phyloP scores from a whole-genome alignment of 2,888 invertebrate genomes.

The Hemithea aestivaria region DNA sequence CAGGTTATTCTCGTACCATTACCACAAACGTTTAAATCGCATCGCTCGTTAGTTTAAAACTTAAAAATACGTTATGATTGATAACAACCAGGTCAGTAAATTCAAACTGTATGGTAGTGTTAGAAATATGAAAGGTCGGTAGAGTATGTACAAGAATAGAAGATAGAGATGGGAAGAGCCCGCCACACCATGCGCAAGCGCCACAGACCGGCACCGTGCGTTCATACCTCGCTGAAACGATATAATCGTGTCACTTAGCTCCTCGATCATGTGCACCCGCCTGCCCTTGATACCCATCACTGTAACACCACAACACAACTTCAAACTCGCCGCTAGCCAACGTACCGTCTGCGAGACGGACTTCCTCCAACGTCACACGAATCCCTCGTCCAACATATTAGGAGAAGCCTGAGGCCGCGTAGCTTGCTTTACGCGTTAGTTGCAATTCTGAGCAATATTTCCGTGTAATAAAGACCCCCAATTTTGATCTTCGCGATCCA shows the following conservation, averaged over 20 bases:
- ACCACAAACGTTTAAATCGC: slow-evolving; percentile 1
- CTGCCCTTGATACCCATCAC: slow-evolving; percentile 99
- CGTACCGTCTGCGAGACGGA: too few relatives aligned
- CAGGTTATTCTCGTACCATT: slow-evolving; percentile 20
- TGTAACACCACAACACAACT: slow-evolving; percentile 80
- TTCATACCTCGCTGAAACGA: slow-evolving; percentile 98
- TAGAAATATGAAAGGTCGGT: slow-evolving; percentile 18
- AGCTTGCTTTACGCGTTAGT: too few relatives aligned
- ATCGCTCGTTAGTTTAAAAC: too few relatives aligned
- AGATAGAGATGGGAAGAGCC: slow-evolving; percentile 39
- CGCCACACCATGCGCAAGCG: slow-evolving; percentile 68
- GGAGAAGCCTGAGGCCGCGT: too few relatives aligned
- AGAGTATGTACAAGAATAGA: slow-evolving; percentile 21
- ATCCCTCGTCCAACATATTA: not conserved
- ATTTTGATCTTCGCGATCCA: slow-evolving; percentile 1
- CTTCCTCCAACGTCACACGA: too few relatives aligned
- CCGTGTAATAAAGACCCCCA: slow-evolving; percentile 12
- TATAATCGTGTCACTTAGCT: slow-evolving; percentile 98
- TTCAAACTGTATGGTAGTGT: slow-evolving; percentile 11
- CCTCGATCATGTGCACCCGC: slow-evolving; percentile 98
- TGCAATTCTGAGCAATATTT: not conserved
- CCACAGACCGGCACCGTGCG: slow-evolving; percentile 51
- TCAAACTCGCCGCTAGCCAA: slow-evolving; percentile 39
- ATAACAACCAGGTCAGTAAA: too few relatives aligned
- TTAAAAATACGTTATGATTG: too few relatives aligned